Conservation (phyloP, 2,113 vertebrate genomes). For the Rhipidura dahli region DNA sequence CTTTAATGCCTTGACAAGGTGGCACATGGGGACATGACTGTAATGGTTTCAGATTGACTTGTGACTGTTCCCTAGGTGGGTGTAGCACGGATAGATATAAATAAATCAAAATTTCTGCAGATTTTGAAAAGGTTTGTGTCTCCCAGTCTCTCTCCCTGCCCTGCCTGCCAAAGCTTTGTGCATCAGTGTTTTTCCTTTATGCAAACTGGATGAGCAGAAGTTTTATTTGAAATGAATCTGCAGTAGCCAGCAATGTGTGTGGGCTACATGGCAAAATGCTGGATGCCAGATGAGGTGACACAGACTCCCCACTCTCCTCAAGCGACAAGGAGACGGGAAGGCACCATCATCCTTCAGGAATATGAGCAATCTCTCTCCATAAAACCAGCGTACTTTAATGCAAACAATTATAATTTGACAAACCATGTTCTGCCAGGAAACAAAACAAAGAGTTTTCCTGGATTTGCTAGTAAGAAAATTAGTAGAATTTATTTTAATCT, state of each 20-base stretch:
- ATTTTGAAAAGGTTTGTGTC: not conserved
- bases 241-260: not conserved
- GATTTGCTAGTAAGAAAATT: not conserved
- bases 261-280: not conserved
- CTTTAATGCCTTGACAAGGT: not conserved
- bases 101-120: not conserved
- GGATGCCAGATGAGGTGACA: not conserved
- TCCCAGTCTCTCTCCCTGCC: not conserved
- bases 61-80: not conserved
- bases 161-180: not conserved
- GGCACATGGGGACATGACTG: not conserved
- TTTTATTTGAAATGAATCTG: not conserved
- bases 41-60: not conserved
- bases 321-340: not conserved
- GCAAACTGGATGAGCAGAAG: not conserved
- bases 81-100: not conserved
- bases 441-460: not conserved
- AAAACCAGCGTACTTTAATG: not conserved
- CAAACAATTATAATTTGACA: not conserved
- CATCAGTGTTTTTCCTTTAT: not conserved
- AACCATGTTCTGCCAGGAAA: not conserved
- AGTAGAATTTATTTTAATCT: not conserved
- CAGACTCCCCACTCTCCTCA: not conserved
- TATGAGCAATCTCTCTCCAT: not conserved
- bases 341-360: not conserved